These are phyloP conservation scores for Dynastes grantii DNA, from an alignment of 2,888 invertebrate species.

Conservation along the genomic window DNA sequence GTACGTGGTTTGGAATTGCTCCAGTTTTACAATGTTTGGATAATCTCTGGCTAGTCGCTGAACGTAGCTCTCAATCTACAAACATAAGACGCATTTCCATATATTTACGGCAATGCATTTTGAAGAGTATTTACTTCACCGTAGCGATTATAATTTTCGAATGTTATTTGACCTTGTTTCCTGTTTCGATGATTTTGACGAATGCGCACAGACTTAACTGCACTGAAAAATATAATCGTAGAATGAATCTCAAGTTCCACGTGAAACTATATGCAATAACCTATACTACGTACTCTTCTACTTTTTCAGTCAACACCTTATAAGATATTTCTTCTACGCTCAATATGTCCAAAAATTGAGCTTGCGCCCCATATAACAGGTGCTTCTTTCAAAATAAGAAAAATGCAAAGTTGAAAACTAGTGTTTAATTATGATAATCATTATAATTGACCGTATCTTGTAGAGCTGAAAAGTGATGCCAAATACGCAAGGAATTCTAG, in stretches of 20 bases:
- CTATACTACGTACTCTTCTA: conserved; percentile 6
- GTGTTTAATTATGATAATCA: too few relatives aligned
- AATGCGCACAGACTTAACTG: not conserved
- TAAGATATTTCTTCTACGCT: conserved; percentile 66
- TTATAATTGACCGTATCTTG: too few relatives aligned
- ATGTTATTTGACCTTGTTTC: not conserved
- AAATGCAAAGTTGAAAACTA: too few relatives aligned
- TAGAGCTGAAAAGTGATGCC: too few relatives aligned
- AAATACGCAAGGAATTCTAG: too few relatives aligned
- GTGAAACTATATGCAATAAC: not conserved
- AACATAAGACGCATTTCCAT: not conserved
- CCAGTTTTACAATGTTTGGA: conserved; percentile 70
- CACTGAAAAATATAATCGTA: not conserved
- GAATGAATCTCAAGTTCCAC: too few relatives aligned
- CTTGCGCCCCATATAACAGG: too few relatives aligned
- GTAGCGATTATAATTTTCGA: not conserved
- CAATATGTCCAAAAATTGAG: too few relatives aligned
- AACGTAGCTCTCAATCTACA: conserved; percentile 4
- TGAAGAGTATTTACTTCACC: not conserved
- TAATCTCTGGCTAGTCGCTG: conserved; percentile 62
- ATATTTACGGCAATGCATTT: not conserved
- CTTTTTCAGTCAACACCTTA: conserved; percentile 61
- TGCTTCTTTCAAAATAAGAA: too few relatives aligned
- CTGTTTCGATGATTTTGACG: not conserved
- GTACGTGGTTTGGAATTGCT: conserved; percentile 74